Evolutionary conservation across 2,888 invertebrate species (phyloP).

Genomic region (Tortrix viridana): DNA sequence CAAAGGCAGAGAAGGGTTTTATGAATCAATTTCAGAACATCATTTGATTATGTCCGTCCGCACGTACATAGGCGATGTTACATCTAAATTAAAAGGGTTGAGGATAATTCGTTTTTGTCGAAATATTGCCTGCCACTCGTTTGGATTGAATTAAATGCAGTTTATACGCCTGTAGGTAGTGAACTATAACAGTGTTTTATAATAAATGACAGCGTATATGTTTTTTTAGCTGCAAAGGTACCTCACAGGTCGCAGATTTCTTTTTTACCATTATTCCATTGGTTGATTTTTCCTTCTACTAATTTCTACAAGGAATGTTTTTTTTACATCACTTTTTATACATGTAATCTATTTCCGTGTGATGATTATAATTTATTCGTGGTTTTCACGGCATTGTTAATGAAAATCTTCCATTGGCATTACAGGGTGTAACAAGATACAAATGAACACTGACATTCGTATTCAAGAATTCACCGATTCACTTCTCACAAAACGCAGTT

Average conservation of each 20-base stretch:
- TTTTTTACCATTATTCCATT: too few species aligned
- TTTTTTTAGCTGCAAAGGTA: too few species aligned
- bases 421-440: slow-evolving; percentile 2
- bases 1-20: slow-evolving; percentile 47
- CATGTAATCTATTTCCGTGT: too few species aligned
- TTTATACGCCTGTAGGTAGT: slow-evolving; percentile 12
- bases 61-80: slow-evolving; percentile 16
- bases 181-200: neutral
- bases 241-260: too few species aligned
- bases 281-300: too few species aligned
- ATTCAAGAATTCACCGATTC: slow-evolving; percentile 26
- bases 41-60: slow-evolving; percentile 64
- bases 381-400: too few species aligned
- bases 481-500: slow-evolving; percentile 52
- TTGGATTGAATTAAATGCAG: slow-evolving; percentile 52
- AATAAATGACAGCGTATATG: too few species aligned
- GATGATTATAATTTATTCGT: too few species aligned
- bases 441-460: slow-evolving; percentile 17
- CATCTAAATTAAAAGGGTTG: slow-evolving; percentile 58
- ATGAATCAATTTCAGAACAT: slow-evolving; percentile 59
- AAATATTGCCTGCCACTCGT: slow-evolving; percentile 58
- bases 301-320: too few species aligned
- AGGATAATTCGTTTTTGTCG: slow-evolving; percentile 69
- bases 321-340: too few species aligned
- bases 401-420: neutral